Conservation (phyloP, 2,888 invertebrate genomes). For the Tinea semifulvella region DNA sequence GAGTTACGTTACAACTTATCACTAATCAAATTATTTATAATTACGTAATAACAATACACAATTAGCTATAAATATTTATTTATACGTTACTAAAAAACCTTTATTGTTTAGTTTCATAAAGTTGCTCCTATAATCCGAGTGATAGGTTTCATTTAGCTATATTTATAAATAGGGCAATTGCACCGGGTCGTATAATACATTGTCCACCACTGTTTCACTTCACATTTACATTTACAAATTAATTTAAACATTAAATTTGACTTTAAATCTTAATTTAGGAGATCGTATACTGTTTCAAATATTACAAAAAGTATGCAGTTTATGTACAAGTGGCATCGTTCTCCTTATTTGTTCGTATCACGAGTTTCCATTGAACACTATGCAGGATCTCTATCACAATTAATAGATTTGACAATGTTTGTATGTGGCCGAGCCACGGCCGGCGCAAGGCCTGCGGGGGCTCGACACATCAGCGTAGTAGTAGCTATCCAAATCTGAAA, state of each 20-base stretch:
- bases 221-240: slow-evolving; percentile 39
- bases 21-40: slow-evolving; percentile 66
- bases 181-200: slow-evolving; percentile 33
- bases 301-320: slow-evolving; percentile 54
- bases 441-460: not conserved
- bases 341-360: slow-evolving; percentile 48
- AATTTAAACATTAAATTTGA: slow-evolving; percentile 63
- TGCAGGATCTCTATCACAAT: slow-evolving; percentile 9
- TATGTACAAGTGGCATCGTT: slow-evolving; percentile 63
- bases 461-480: not conserved
- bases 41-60: slow-evolving; percentile 68
- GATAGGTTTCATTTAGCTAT: slow-evolving; percentile 37
- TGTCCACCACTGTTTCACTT: slow-evolving; percentile 32
- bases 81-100: slow-evolving; percentile 65
- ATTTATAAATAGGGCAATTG: slow-evolving; percentile 31
- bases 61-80: slow-evolving; percentile 64
- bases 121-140: slow-evolving; percentile 47
- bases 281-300: slow-evolving; percentile 68
- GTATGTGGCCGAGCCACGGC: not conserved
- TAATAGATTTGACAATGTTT: slow-evolving; percentile 1
- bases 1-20: slow-evolving; percentile 39
- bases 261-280: slow-evolving; percentile 67
- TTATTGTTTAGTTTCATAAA: slow-evolving; percentile 54
- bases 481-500: slow-evolving; percentile 11
- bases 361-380: slow-evolving; percentile 21